A percentile compares a stretch with the other conserved stretches of the same genome.
These are phyloP conservation scores for Philhelius pedissequus DNA, from an alignment of 2,888 invertebrate species.

Conservation along the genomic window DNA sequence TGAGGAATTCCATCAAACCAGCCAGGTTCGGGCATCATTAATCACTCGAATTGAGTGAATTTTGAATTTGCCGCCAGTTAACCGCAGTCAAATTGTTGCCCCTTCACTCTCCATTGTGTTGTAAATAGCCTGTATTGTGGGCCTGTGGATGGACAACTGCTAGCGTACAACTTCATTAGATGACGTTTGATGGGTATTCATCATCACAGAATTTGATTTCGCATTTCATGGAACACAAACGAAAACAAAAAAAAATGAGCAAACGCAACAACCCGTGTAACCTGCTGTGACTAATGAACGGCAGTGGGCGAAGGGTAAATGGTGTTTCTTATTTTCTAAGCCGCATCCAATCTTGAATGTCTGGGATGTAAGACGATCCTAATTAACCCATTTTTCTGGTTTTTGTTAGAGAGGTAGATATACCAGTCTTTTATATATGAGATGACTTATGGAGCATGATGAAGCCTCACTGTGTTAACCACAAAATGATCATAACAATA, in stretches of 20 bases:
- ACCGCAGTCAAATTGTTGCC: slow-evolving; percentile 66
- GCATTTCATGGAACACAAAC: slow-evolving; percentile 28
- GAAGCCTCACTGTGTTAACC: slow-evolving; percentile 33
- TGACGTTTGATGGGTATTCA: slow-evolving; percentile 58
- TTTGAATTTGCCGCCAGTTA: slow-evolving; percentile 64
- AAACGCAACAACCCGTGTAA: slow-evolving; percentile 42
- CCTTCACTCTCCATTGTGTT: slow-evolving; percentile 50
- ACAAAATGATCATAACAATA: slow-evolving; percentile 60
- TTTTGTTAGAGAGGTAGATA: background rate
- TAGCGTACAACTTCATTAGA: slow-evolving; percentile 63
- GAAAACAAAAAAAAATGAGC: background rate
- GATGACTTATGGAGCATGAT: background rate
- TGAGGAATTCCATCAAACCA: slow-evolving; percentile 30
- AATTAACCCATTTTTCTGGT: slow-evolving; percentile 65
- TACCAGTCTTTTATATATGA: background rate
- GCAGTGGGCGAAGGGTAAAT: slow-evolving; percentile 46
- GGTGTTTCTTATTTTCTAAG: slow-evolving; percentile 40
- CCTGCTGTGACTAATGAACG: slow-evolving; percentile 66
- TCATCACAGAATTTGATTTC: slow-evolving; percentile 65
- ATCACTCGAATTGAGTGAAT: slow-evolving; percentile 61
- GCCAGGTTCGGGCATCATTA: slow-evolving; percentile 53
- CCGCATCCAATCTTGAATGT: background rate
- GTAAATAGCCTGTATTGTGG: slow-evolving; percentile 41
- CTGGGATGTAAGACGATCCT: slow-evolving; percentile 62
- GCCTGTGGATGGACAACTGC: slow-evolving; percentile 19